Percentiles rank a stretch among this genome's conserved stretches.
Evolutionary conservation across 2,888 invertebrate genomes (phyloP).

Genomic region (Drosophila robusta): DNA sequence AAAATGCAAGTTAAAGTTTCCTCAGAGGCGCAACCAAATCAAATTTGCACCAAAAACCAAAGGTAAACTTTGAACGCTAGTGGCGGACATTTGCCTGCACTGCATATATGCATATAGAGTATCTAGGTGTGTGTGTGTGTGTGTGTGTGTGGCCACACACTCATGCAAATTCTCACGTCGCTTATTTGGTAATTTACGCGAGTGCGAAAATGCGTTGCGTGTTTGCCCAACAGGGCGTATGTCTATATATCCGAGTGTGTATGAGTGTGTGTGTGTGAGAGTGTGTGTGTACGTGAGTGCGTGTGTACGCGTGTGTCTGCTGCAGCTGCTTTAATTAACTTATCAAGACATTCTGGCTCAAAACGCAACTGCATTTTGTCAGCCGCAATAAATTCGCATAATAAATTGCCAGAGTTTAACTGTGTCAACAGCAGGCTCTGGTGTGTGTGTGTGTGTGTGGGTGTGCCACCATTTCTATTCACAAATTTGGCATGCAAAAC

Average conservation of each 20-base stretch:
- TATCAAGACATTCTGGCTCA: conserved; percentile 60
- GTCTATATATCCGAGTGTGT: not conserved
- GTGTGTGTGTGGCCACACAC: conserved; percentile 26
- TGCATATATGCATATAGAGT: not conserved
- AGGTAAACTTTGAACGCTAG: conserved; percentile 74
- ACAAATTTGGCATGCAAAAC: conserved; percentile 50
- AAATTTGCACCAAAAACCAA: conserved; percentile 78
- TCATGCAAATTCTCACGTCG: conserved; percentile 71
- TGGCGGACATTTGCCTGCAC: conserved; percentile 48
- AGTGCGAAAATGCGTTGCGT: conserved; percentile 74
- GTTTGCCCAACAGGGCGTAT: conserved; percentile 45
- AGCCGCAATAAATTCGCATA: conserved; percentile 69
- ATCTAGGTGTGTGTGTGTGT: not conserved
- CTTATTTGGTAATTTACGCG: conserved; percentile 79
- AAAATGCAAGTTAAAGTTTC: conserved; percentile 65
- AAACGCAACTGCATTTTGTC: conserved; percentile 53
- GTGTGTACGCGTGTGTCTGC: no score
- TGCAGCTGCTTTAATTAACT: conserved; percentile 61
- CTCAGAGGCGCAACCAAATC: conserved; percentile 64
- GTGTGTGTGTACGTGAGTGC: conserved; percentile 14
- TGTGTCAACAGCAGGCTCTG: conserved; percentile 68
- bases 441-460: conserved; percentile 14
- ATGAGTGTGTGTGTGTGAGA: conserved; percentile 3
- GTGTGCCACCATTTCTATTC: conserved; percentile 19
- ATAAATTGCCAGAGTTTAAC: conserved; percentile 71